Evolutionary conservation across 1,140 invertebrate genomes (phyloP).

Genomic region (Cotesia glomerata): DNA sequence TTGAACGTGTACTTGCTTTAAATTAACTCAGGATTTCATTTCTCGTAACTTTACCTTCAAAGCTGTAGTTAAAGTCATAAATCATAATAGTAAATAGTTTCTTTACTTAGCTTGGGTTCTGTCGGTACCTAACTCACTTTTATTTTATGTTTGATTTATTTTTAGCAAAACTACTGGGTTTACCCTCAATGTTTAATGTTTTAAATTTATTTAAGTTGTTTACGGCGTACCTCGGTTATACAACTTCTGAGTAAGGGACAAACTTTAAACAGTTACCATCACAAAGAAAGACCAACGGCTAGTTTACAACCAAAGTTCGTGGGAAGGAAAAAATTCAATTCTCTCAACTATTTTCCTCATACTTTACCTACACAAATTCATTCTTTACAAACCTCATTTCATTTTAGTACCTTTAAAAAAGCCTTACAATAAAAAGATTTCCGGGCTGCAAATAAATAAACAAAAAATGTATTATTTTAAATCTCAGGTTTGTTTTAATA

Average conservation of each 20-base stretch:
- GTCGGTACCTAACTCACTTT: too few species aligned
- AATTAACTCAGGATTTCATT: too few species aligned
- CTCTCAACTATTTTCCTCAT: background rate
- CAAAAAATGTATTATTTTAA: too few species aligned
- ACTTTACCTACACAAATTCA: background rate
- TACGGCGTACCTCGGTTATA: background rate
- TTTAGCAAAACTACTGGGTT: too few species aligned
- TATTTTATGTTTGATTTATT: too few species aligned
- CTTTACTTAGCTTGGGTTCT: too few species aligned
- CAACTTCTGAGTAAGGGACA: background rate
- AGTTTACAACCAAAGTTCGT: background rate
- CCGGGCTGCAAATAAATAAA: too few species aligned
- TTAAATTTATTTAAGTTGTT: background rate
- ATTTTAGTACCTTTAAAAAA: background rate
- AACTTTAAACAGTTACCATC: background rate
- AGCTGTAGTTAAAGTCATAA: too few species aligned
- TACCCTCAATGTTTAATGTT: too few species aligned
- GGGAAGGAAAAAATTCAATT: conserved; percentile 11
- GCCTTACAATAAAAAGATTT: background rate
- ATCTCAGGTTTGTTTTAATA: too few species aligned
- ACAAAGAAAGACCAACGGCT: background rate
- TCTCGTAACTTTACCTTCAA: too few species aligned
- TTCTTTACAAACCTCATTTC: background rate
- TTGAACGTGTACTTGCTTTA: background rate
- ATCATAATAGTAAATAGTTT: too few species aligned